Evolutionary conservation across 2,888 invertebrate genomes (phyloP), one percentile per base, ranked within the genome.

Genomic region (Acanthopleura granulata): DNA sequence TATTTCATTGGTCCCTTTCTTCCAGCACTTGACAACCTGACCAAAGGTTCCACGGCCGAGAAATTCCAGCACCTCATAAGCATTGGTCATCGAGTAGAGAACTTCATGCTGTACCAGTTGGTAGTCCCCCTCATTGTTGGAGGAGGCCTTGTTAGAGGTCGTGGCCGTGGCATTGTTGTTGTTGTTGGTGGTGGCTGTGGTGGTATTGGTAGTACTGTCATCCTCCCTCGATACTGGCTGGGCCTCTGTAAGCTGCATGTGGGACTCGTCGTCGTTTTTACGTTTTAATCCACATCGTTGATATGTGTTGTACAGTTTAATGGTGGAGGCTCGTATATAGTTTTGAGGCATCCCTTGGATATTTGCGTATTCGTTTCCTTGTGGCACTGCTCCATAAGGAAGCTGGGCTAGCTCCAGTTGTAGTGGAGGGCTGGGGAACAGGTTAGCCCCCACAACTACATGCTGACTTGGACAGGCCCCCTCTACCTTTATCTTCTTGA

Each of bases 21-120:
- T 99, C 99, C 99, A 99, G 92, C 99, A 99, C 93, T 99, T 99
- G 90, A 99, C 99, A 90, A 99, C 99, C 91, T 95, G 94, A 82
- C 99, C 99, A 92, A 99, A 99, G 84, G 99, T 99, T 88, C 99
- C 99, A 85, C 99, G 95, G 85, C 99, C 99, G 89, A 99, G 94
- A 92, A 99, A 99, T 93, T 99, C 99, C 91, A 99, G 93, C 89
- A 99, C 99, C 93, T 98, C 94, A 91, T 94, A 98, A 93, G 97
- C 95, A 81, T 90, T 90, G 88, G 96, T 96, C 93, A 97, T 95
- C 86, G 98, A 98, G 92, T 96, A 97, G 89, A 99, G 94, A 85
- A 97, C 92, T 93, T 99, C 98, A 92, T 99, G 98, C 92, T 99
- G 98, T 83, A 98, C 98, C 91, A 99, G 93, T 92, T 97, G 97